Evolutionary conservation across 2,797 vertebrate genomes (phyloP).

Genomic region (Sebastes kiyomatsui): DNA sequence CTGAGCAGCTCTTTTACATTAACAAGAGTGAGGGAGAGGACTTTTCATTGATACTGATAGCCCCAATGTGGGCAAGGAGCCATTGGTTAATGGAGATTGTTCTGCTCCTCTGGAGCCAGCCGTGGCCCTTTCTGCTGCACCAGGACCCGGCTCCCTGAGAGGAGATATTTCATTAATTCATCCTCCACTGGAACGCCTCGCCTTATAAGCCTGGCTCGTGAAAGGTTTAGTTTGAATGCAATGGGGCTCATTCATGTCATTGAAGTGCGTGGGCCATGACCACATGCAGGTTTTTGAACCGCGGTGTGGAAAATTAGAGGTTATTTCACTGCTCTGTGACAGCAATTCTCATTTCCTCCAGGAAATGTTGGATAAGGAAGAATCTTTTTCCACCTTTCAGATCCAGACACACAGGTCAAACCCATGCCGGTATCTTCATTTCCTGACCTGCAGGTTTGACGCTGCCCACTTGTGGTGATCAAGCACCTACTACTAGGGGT

Average conservation of each 20-base stretch:
- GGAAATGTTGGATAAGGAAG: constrained; percentile 18
- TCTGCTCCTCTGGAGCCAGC: constrained; percentile 39
- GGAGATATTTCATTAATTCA: constrained; percentile 59
- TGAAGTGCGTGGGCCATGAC: constrained; percentile 34
- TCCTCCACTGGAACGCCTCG: constrained; percentile 23
- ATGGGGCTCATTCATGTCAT: constrained; percentile 34
- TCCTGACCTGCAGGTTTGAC: neutral
- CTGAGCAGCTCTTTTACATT: neutral
- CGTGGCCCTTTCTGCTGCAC: constrained; percentile 1
- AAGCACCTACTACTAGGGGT: neutral
- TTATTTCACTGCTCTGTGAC: constrained; percentile 21
- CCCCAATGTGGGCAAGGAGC: constrained; percentile 49
- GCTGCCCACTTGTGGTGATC: neutral
- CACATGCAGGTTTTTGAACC: constrained; percentile 28
- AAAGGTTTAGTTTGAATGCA: constrained; percentile 48
- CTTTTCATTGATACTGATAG: constrained; percentile 44
- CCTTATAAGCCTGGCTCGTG: constrained; percentile 13
- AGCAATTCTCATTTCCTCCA: constrained; percentile 14
- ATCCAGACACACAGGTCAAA: neutral
- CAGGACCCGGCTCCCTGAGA: constrained; percentile 8
- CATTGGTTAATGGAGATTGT: constrained; percentile 65
- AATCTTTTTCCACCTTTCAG: constrained; percentile 2
- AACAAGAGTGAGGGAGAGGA: constrained; percentile 25
- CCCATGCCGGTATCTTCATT: neutral
- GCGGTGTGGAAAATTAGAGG: constrained; percentile 49